Conservation (phyloP, 2,797 vertebrate genomes). For the Hydrocynus forskahlii region DNA sequence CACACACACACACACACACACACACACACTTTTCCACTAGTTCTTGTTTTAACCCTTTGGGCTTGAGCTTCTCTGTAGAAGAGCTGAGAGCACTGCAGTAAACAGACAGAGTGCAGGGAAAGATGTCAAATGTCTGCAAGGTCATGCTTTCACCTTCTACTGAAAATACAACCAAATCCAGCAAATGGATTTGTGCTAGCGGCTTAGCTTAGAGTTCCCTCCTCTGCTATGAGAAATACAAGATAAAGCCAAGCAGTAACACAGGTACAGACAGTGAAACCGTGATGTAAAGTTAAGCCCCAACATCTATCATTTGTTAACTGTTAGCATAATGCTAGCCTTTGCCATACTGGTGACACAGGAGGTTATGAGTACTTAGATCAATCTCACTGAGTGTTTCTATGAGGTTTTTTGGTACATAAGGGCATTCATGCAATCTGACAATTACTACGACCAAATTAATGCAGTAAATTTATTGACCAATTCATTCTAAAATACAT, state of each 20-base stretch:
- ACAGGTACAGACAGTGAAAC: not conserved
- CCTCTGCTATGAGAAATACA: not conserved
- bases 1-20: slow-evolving; percentile 17
- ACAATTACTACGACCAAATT: too few relatives aligned
- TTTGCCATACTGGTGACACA: not conserved
- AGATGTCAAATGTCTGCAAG: slow-evolving; percentile 4
- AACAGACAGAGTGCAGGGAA: not conserved
- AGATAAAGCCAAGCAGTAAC: not conserved
- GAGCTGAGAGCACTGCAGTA: slow-evolving; percentile 5
- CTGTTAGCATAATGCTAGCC: not conserved
- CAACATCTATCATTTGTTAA: not conserved
- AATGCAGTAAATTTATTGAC: too few relatives aligned
- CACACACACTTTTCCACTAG: not conserved
- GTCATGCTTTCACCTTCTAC: not conserved
- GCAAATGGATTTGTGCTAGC: slow-evolving; percentile 10
- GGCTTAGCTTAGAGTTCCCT: not conserved
- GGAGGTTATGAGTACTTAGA: not conserved
- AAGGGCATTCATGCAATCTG: too few relatives aligned
- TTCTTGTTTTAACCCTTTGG: slow-evolving; percentile 7
- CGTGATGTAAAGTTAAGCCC: not conserved
- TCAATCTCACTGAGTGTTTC: too few relatives aligned
- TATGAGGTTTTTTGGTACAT: too few relatives aligned
- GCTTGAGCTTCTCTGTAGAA: not conserved
- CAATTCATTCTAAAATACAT: too few relatives aligned
- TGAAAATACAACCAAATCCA: not conserved